Evolutionary conservation across 2,888 invertebrate genomes (phyloP).

Genomic region (Eretmocerus hayati): DNA sequence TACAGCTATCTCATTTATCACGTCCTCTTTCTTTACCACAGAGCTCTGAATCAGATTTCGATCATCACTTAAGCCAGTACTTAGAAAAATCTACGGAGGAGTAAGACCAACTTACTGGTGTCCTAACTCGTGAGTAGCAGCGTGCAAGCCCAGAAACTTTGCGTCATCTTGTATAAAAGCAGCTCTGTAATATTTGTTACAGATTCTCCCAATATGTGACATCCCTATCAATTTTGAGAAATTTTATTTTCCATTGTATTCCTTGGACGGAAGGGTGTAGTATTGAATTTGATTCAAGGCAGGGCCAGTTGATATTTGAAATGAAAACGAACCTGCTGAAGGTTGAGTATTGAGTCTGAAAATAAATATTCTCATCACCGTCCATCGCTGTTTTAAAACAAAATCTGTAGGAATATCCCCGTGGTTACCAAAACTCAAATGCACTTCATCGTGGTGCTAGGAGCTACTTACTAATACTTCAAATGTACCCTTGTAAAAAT

Average conservation of each 20-base stretch:
- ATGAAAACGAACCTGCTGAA: constrained; percentile 2
- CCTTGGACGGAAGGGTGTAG: no score
- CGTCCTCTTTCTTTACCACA: no score
- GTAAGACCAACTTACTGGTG: constrained; percentile 2
- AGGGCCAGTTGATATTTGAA: no score
- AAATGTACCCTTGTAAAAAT: no score
- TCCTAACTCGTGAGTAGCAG: constrained; percentile 9
- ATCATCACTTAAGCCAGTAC: neutral
- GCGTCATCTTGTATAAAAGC: constrained; percentile 10
- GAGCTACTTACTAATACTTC: no score
- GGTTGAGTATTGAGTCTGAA: constrained; percentile 12
- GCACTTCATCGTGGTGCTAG: no score
- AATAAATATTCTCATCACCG: neutral
- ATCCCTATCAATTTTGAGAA: neutral
- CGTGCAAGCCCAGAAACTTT: constrained; percentile 5
- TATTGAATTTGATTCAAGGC: neutral
- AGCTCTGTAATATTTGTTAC: constrained; percentile 11
- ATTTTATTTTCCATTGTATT: neutral
- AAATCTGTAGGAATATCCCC: neutral
- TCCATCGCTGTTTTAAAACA: neutral
- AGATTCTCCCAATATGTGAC: constrained; percentile 11
- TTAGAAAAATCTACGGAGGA: neutral
- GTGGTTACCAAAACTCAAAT: no score
- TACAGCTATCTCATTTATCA: neutral
- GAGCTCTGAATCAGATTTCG: neutral